Conservation (phyloP, 2,888 invertebrate genomes). For the Megaustenia siamemsis region DNA sequence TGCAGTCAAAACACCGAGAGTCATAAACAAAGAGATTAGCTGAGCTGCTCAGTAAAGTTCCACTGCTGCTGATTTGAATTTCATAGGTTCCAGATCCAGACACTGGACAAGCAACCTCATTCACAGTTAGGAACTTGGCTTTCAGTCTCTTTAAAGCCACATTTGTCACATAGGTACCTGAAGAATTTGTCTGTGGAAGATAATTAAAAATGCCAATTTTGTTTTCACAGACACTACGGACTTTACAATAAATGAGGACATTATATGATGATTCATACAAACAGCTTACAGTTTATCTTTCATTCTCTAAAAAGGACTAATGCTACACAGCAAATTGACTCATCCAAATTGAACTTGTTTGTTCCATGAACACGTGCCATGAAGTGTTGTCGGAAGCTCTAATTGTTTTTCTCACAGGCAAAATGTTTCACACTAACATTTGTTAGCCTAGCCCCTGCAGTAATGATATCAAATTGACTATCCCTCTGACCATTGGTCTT, state of each 20-base stretch:
- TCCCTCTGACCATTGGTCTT: no score
- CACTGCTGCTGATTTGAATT: conserved; percentile 56
- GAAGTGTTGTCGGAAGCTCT: no score
- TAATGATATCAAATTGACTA: no score
- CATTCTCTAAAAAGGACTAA: no score
- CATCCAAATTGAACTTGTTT: no score
- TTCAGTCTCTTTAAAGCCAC: conserved; percentile 12
- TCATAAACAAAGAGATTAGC: conserved; percentile 61
- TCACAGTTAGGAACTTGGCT: conserved; percentile 61
- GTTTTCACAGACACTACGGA: background rate
- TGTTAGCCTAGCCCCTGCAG: no score
- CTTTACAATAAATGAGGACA: background rate
- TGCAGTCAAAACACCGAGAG: conserved; percentile 60
- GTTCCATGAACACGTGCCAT: no score
- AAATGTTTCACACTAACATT: no score
- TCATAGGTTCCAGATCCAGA: conserved; percentile 56
- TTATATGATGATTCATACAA: no score
- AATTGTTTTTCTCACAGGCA: no score
- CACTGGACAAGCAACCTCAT: conserved; percentile 61
- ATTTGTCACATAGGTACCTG: conserved; percentile 54
- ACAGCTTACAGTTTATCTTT: background rate
- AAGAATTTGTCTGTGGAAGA: conserved; percentile 58
- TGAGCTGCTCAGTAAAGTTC: conserved; percentile 48
- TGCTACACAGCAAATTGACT: no score
- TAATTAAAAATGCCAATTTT: no score